A percentile compares a stretch with the other conserved stretches of the same genome.
Evolutionary conservation across 2,888 invertebrate species (phyloP).

Genomic region (Melolontha melolontha): DNA sequence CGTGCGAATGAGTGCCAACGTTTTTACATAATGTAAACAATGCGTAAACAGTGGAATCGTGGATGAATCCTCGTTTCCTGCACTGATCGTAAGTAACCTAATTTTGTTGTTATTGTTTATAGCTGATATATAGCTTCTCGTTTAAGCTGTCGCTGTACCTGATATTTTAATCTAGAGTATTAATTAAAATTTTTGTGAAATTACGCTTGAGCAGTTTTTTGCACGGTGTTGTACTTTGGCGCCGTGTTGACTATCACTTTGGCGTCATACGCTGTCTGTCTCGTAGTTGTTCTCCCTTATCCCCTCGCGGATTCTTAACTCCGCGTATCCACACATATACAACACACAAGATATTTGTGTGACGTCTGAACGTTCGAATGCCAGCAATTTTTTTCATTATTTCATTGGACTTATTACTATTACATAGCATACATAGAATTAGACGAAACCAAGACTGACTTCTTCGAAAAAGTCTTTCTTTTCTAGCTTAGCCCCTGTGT

Average conservation of each 20-base stretch:
- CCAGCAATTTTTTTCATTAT: constrained; percentile 35
- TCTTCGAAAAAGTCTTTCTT: constrained; percentile 10
- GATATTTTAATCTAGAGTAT: constrained; percentile 13
- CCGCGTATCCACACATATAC: constrained; percentile 42
- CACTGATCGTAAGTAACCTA: constrained; percentile 28
- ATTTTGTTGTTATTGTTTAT: constrained; percentile 17
- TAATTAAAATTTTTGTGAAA: constrained; percentile 39
- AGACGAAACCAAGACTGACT: constrained; percentile 7
- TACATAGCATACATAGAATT: constrained; percentile 2
- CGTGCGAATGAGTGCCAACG: constrained; percentile 48
- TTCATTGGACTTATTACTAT: constrained; percentile 14
- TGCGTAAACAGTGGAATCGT: constrained; percentile 43
- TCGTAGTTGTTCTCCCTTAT: constrained; percentile 60
- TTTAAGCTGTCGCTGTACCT: neutral
- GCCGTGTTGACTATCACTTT: constrained; percentile 66
- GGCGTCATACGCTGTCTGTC: constrained; percentile 66
- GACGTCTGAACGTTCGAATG: constrained; percentile 30
- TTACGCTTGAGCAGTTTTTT: constrained; percentile 57
- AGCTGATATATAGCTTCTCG: neutral
- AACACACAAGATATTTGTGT: constrained; percentile 24
- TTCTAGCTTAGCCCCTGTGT: constrained; percentile 4
- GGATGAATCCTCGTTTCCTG: constrained; percentile 41
- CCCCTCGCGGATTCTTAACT: constrained; percentile 52
- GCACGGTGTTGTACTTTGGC: constrained; percentile 65
- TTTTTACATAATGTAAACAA: constrained; percentile 49